phyloP scores from a whole-genome alignment of 2,797 vertebrate species.

The Leptodactylus fallax region DNA sequence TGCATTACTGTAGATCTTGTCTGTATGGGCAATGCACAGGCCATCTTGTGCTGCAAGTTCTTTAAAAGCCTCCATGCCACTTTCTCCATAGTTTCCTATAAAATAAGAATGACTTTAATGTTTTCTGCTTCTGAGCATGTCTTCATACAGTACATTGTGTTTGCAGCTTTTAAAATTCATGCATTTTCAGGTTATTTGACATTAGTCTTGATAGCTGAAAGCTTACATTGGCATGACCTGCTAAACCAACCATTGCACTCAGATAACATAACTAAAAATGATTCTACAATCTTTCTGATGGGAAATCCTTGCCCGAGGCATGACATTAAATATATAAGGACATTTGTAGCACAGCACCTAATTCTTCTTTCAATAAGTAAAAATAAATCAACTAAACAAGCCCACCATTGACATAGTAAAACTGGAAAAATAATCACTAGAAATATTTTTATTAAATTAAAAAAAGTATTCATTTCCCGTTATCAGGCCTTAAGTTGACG shows the following conservation, averaged over 20 bases:
- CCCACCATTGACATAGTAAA: too few relatives aligned
- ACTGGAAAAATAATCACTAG: neutral
- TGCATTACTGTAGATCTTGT: slow-evolving; percentile 99
- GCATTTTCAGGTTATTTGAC: neutral
- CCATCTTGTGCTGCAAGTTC: slow-evolving; percentile 94
- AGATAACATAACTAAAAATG: slow-evolving; percentile 41
- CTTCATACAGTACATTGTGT: neutral
- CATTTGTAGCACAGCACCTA: slow-evolving; percentile 13
- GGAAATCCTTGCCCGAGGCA: slow-evolving; percentile 55
- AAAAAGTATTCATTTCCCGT: neutral
- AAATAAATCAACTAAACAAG: slow-evolving; percentile 13
- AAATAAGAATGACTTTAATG: slow-evolving; percentile 32
- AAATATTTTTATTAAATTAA: neutral
- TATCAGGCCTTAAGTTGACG: neutral
- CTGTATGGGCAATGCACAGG: slow-evolving; percentile 95
- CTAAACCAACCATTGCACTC: slow-evolving; percentile 1
- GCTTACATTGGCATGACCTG: slow-evolving; percentile 20
- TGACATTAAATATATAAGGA: slow-evolving; percentile 34
- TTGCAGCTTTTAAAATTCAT: neutral
- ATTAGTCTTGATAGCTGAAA: slow-evolving; percentile 35
- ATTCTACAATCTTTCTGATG: slow-evolving; percentile 31
- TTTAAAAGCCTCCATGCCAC: slow-evolving; percentile 98
- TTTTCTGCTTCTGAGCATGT: neutral
- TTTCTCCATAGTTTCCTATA: slow-evolving; percentile 96
- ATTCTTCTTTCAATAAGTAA: slow-evolving; percentile 12